These are phyloP conservation scores for Pyrgus malvae DNA, from an alignment of 2,888 invertebrate species.

Conservation along the genomic window DNA sequence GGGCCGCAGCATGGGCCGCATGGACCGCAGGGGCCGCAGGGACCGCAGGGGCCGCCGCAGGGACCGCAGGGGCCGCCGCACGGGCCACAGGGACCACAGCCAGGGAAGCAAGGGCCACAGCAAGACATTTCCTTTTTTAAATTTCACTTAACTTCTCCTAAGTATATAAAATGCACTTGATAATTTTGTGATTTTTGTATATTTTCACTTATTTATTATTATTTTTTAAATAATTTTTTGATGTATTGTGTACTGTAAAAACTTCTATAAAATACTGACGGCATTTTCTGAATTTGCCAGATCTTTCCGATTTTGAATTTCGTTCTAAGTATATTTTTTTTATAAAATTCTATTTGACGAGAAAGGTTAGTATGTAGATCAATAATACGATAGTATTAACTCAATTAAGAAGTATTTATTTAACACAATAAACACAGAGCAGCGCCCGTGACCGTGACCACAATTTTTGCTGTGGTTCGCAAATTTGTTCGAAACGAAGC, in stretches of 20 bases:
- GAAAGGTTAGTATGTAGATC: not conserved
- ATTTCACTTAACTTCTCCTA: constrained; percentile 14
- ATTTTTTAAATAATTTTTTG: constrained; percentile 7
- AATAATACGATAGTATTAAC: too few species aligned
- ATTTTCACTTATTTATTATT: constrained; percentile 3
- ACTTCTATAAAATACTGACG: constrained; percentile 45
- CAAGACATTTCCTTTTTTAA: constrained; percentile 28
- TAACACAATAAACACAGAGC: too few species aligned
- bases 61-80: constrained; percentile 43
- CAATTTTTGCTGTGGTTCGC: too few species aligned
- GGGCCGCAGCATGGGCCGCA: constrained; percentile 36
- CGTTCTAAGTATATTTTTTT: constrained; percentile 4
- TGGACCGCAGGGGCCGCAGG: constrained; percentile 31
- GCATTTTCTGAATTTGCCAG: not conserved
- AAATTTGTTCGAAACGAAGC: too few species aligned
- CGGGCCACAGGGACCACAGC: constrained; percentile 38
- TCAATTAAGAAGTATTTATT: too few species aligned
- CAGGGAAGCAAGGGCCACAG: constrained; percentile 30
- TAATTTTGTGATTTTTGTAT: constrained; percentile 4
- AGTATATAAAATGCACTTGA: constrained; percentile 22
- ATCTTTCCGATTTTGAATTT: constrained; percentile 31
- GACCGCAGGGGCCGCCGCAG: constrained; percentile 47
- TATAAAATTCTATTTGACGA: not conserved
- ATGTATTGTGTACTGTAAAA: constrained; percentile 44
- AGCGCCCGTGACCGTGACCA: too few species aligned